A percentile compares a stretch with the other conserved stretches of the same genome.
Conservation (phyloP, 2,797 vertebrate genomes). For the Schizothorax lantsangensis region DNA sequence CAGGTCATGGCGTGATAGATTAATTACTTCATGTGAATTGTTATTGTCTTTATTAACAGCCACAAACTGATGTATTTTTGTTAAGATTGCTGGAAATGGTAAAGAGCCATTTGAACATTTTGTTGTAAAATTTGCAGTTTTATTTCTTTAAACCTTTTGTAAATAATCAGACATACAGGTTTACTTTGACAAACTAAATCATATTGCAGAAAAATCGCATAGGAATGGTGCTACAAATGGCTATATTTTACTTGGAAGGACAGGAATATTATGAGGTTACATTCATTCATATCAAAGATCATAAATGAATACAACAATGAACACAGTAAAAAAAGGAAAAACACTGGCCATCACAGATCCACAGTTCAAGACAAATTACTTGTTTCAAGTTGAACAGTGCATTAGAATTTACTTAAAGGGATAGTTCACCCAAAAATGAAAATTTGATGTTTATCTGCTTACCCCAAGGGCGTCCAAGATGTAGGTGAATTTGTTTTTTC, state of each 20-base stretch:
- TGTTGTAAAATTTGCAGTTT: conserved; percentile 3
- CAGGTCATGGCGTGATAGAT: too few species aligned
- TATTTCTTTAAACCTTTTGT: neutral
- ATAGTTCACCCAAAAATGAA: too few species aligned
- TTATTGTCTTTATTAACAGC: neutral
- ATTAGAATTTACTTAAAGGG: neutral
- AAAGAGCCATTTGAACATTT: neutral
- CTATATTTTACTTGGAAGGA: neutral
- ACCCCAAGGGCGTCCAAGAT: too few species aligned
- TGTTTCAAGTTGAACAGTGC: conserved; percentile 21
- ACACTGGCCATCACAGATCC: neutral
- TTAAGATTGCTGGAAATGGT: neutral
- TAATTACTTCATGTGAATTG: neutral
- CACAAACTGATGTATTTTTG: neutral
- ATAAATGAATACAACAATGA: conserved; percentile 8
- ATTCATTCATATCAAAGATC: neutral
- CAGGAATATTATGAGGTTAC: neutral
- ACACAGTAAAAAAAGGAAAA: too few species aligned
- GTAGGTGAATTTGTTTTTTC: too few species aligned
- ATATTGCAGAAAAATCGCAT: neutral
- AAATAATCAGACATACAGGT: neutral
- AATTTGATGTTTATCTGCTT: too few species aligned
- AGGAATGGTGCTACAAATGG: neutral
- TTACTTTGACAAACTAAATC: neutral
- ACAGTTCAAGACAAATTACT: neutral